phyloP scores from a whole-genome alignment of 2,888 invertebrate species.

The Drosophila basisetae region DNA sequence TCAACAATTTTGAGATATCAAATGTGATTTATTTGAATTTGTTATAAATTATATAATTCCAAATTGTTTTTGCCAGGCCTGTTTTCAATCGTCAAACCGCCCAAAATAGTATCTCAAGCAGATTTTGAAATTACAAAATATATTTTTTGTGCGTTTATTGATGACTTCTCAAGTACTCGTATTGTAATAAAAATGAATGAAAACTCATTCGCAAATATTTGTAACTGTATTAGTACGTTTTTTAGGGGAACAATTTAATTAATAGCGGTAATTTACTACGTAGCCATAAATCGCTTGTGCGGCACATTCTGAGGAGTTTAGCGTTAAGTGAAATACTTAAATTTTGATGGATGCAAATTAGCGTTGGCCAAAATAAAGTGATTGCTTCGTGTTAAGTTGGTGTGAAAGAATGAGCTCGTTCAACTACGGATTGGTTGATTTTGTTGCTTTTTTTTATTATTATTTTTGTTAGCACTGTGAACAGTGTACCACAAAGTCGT shows the following conservation, averaged over 20 bases:
- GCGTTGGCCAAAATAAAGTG: background rate
- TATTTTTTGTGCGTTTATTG: background rate
- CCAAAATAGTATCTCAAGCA: background rate
- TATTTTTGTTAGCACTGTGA: background rate
- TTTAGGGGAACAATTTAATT: background rate
- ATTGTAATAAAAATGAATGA: background rate
- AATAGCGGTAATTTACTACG: background rate
- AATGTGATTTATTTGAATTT: background rate
- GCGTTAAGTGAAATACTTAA: background rate
- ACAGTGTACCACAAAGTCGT: slow-evolving; percentile 10
- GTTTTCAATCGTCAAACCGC: background rate
- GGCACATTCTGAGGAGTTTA: background rate
- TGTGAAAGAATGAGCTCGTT: background rate
- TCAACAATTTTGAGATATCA: background rate
- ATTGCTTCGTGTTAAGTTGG: background rate
- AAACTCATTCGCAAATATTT: background rate
- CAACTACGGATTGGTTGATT: background rate
- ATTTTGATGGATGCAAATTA: background rate
- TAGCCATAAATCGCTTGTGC: background rate
- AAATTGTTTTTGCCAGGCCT: background rate
- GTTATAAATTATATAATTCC: background rate
- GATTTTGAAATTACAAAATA: background rate
- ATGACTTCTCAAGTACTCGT: background rate
- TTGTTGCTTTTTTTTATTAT: too few relatives aligned
- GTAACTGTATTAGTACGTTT: background rate